Conservation (phyloP, 2,113 vertebrate genomes). For the Elephas maximus region DNA sequence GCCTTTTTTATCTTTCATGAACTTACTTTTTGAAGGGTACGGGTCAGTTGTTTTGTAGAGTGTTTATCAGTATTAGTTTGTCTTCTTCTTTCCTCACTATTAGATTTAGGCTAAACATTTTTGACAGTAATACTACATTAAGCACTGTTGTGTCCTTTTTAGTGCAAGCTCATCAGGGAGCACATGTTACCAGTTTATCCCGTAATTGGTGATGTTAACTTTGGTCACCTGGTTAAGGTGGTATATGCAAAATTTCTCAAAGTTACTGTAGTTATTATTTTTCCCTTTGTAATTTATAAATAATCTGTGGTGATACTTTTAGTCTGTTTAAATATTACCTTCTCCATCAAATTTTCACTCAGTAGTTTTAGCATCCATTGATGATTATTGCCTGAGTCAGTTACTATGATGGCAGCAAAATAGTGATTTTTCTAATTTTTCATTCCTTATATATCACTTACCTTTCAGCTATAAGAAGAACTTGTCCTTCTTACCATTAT, state of each 20-base stretch:
- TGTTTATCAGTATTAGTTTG: neutral
- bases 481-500: neutral
- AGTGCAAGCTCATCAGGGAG: neutral
- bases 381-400: neutral
- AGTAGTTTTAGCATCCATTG: neutral
- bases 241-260: neutral
- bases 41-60: neutral
- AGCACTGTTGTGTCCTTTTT: neutral
- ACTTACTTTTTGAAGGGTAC: slow-evolving; percentile 5
- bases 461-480: neutral
- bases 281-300: neutral
- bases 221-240: neutral
- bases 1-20: neutral
- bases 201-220: neutral
- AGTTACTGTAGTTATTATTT: neutral
- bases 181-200: neutral
- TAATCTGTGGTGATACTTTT: neutral
- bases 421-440: neutral
- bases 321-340: neutral
- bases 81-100: neutral
- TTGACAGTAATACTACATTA: neutral
- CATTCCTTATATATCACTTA: neutral
- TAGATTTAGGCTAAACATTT: neutral
- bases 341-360: neutral
- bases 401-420: neutral